These are phyloP conservation scores for Proteles cristata DNA, from an alignment of 2,113 vertebrate genomes.

Conservation along the genomic window DNA sequence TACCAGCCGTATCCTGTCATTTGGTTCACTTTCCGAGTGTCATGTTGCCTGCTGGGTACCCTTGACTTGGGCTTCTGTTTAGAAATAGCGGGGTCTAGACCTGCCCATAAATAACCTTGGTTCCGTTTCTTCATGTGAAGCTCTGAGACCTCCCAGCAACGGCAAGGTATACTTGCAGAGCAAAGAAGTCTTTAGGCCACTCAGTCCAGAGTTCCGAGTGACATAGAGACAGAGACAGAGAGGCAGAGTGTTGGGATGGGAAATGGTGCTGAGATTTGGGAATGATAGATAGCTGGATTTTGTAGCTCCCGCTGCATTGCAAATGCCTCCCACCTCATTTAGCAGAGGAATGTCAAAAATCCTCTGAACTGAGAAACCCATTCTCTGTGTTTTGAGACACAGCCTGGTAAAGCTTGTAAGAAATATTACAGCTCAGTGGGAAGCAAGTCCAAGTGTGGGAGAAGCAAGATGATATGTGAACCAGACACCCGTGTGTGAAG, in stretches of 20 bases:
- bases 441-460: background rate
- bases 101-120: background rate
- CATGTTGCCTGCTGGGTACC: background rate
- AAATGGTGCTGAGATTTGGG: background rate
- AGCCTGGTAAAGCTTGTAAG: background rate
- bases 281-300: background rate
- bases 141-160: background rate
- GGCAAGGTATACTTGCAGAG: background rate
- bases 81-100: constrained; percentile 13
- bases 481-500: constrained; percentile 45
- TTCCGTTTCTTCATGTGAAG: background rate
- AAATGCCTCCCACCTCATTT: constrained; percentile 15
- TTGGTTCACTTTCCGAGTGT: background rate
- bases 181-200: background rate
- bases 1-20: background rate
- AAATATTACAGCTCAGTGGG: background rate
- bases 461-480: rapidly evolving
- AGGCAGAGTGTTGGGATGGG: background rate
- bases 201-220: background rate
- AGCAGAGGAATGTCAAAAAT: constrained; percentile 30
- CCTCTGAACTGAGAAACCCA: background rate
- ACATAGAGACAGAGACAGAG: background rate
- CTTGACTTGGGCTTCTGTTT: background rate
- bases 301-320: background rate
- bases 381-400: constrained; percentile 42